Conservation (phyloP, 2,113 vertebrate species). For the Sphaerodactylus townsendi region DNA sequence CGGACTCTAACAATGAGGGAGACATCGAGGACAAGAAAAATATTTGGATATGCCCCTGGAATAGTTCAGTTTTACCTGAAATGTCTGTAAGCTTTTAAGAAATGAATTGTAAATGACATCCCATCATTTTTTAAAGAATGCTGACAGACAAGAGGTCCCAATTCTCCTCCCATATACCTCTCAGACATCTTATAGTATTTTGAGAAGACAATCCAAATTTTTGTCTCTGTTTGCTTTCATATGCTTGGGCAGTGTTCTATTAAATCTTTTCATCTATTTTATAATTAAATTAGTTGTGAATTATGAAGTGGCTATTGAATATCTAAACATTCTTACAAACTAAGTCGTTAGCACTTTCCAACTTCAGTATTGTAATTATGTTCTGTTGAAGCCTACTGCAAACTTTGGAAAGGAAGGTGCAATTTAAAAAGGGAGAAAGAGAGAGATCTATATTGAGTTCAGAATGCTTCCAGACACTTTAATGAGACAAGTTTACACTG, state of each 20-base stretch:
- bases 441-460: neutral
- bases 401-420: constrained; percentile 51
- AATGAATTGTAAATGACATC: neutral
- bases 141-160: neutral
- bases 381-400: constrained; percentile 60
- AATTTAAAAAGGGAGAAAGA: no score
- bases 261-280: constrained; percentile 32
- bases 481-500: constrained; percentile 30
- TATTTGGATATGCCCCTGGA: neutral
- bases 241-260: constrained; percentile 42
- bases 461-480: constrained; percentile 44
- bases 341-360: constrained; percentile 4
- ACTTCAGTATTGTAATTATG: constrained; percentile 44
- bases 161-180: neutral
- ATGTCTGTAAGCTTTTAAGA: neutral
- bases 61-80: neutral
- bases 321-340: constrained; percentile 62
- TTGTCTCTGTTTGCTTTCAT: constrained; percentile 52
- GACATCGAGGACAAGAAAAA: neutral
- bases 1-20: neutral
- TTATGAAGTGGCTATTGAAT: constrained; percentile 35
- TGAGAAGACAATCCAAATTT: constrained; percentile 24
- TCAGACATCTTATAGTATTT: neutral
- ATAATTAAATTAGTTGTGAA: constrained; percentile 47
- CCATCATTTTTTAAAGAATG: neutral